Conservation (phyloP, 2,113 vertebrate species). For the Sardina pilchardus region DNA sequence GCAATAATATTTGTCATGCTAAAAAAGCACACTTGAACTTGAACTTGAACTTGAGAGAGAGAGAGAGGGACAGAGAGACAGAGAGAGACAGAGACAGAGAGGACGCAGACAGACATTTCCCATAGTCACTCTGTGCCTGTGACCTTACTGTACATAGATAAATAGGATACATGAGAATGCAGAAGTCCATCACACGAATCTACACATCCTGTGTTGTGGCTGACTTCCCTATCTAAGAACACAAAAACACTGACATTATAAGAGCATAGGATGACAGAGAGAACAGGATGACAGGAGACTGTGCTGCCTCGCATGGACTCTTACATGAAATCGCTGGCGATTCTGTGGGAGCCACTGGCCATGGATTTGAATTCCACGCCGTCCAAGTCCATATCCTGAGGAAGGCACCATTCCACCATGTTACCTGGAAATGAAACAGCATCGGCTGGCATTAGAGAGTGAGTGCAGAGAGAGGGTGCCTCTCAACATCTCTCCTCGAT, state of each 20-base stretch:
- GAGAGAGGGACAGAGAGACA: constrained; percentile 6
- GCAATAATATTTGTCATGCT: no score
- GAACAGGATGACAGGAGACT: background rate
- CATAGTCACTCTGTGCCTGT: background rate
- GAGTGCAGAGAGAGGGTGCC: background rate
- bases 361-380: constrained; percentile 99
- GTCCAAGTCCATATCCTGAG: constrained; percentile 92
- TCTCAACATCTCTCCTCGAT: no score
- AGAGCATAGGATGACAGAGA: background rate
- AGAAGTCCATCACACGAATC: no score
- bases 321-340: constrained; percentile 95
- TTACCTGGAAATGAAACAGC: constrained; percentile 78
- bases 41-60: no score
- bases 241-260: background rate
- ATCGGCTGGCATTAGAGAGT: background rate
- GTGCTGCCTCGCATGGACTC: constrained; percentile 49
- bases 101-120: constrained; percentile 4
- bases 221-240: background rate
- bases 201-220: no score
- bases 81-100: constrained; percentile 7
- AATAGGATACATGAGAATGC: no score
- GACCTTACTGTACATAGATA: no score
- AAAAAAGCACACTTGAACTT: no score
- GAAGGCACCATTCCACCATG: constrained; percentile 96
- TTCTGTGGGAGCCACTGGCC: constrained; percentile 95